phyloP scores from a whole-genome alignment of 2,888 invertebrate genomes.

The Agapostemon virescens region DNA sequence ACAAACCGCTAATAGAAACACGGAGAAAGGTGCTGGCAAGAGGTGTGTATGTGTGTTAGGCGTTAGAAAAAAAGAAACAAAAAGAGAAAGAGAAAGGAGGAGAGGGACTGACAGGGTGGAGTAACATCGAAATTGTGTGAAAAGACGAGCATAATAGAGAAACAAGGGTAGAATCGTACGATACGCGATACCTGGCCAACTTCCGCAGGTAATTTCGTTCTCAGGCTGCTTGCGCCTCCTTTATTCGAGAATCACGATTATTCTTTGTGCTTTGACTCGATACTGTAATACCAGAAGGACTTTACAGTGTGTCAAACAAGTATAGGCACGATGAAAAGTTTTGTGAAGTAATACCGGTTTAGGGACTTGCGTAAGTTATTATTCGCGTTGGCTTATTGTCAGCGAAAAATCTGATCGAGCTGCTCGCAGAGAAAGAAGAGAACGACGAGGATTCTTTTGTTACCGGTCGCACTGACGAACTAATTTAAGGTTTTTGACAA shows the following conservation, averaged over 20 bases:
- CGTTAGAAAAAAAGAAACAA: slow-evolving; percentile 35
- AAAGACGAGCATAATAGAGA: slow-evolving; percentile 63
- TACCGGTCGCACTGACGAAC: too few species aligned
- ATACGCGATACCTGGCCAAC: slow-evolving; percentile 47
- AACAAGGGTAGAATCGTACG: slow-evolving; percentile 62
- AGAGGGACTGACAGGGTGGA: slow-evolving; percentile 37
- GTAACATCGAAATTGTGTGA: slow-evolving; percentile 57
- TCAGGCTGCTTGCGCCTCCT: neutral
- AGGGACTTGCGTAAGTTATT: neutral
- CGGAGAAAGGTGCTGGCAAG: slow-evolving; percentile 58
- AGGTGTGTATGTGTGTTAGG: slow-evolving; percentile 36
- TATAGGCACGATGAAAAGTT: neutral
- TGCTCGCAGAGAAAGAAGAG: neutral
- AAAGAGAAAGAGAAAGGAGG: slow-evolving; percentile 25
- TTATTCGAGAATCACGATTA: slow-evolving; percentile 4
- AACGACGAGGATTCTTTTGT: too few species aligned
- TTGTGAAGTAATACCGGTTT: neutral
- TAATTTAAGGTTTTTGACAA: too few species aligned
- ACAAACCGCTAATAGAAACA: slow-evolving; percentile 80
- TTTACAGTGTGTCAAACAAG: neutral
- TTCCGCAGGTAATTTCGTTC: slow-evolving; percentile 16
- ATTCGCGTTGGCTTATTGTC: neutral
- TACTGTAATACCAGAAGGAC: neutral
- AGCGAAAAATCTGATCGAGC: neutral
- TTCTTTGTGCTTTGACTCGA: neutral